Base-by-base conservation (phyloP, 1,140 invertebrate genomes). In the Zeugodacus cucurbitae region DNA sequence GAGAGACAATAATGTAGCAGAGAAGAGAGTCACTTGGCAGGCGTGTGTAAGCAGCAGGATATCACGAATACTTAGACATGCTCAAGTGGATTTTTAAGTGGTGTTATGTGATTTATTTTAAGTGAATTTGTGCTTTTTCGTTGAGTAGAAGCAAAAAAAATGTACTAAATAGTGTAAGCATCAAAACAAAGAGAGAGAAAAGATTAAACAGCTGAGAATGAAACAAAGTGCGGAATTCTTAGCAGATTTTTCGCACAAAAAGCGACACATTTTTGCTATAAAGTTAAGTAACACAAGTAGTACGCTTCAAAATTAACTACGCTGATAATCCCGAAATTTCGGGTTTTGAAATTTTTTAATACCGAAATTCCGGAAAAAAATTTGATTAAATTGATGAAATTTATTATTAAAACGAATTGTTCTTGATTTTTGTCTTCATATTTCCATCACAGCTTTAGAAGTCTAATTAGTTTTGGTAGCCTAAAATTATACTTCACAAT, bases 71-170 rank as follows among this genome's bases (percentile, higher is more conserved):
- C 88, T 88, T 88, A 88, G 88, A 87, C 86, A 88, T 85, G 67
- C 88, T 87, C 70, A 67, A 88, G 85, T 88, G 67, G 48, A 70
- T 88, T 87, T 88, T 87, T 86, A 88, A 88, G 88, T 88, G 86
- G 88, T 88, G 88, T 88, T 87, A 88, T 88, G 86, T 88, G 88
- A 88, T 88, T 88, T 88, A 88, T 86, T 88, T 88, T 87, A 88
- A 88, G 88, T 87, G 85, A 88, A 87, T 88, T 87, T 59, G 37
- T 54, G 64, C 62, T 58, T 82, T 82, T 82, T 26, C 74, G 41
- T 41, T 26, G 74, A 34, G 74, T 26, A 48, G 74, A 29, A n/a
- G n/a, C n/a, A n/a, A n/a, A n/a, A 86, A 85, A 58, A 44, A 37
- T 32, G 20, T 58, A 41, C 6, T 29, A 48, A 82, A 82, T 48